Evolutionary conservation across 2,797 vertebrate species (phyloP).

Genomic region (Megalops cyprinoides): DNA sequence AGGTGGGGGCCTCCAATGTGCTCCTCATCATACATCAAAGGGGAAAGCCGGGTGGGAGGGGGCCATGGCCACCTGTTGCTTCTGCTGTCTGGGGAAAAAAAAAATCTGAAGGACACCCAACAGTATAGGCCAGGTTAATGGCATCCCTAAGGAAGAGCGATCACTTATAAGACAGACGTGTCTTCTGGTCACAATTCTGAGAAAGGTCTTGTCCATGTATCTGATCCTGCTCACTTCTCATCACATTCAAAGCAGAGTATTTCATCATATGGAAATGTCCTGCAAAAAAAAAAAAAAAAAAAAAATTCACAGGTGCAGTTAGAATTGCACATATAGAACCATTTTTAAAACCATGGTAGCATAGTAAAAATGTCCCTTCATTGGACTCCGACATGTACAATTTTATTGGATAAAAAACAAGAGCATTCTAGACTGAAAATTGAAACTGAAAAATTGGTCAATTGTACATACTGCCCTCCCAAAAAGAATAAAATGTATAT

Average conservation of each 20-base stretch:
- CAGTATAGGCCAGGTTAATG: constrained; percentile 16
- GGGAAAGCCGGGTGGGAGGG: background rate
- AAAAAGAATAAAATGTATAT: background rate
- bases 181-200: constrained; percentile 24
- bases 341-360: background rate
- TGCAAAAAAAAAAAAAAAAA: no score
- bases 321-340: background rate
- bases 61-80: background rate
- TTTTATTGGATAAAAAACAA: background rate
- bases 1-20: background rate
- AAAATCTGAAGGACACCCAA: constrained; percentile 22
- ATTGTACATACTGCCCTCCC: background rate
- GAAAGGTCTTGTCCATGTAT: background rate
- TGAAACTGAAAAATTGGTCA: no score
- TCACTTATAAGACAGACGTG: constrained; percentile 18
- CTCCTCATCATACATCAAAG: background rate
- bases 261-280: no score
- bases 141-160: background rate
- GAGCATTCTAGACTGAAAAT: background rate
- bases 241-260: background rate
- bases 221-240: background rate
- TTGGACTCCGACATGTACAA: background rate
- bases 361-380: background rate
- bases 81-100: background rate
- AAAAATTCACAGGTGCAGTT: background rate